phyloP scores from a whole-genome alignment of 1,140 invertebrate species.

The Tetramorium alpestre region DNA sequence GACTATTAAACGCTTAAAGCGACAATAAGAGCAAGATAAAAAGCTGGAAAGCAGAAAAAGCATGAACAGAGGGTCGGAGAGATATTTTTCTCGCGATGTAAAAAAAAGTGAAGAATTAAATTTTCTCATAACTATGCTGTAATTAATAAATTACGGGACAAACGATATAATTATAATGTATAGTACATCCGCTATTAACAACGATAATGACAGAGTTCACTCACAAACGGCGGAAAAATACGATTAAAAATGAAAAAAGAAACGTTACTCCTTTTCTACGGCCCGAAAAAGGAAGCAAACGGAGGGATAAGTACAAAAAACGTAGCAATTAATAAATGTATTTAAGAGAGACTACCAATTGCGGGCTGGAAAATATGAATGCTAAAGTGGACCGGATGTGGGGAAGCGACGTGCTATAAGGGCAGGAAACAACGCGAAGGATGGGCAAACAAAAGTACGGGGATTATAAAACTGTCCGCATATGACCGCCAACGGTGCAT shows the following conservation, averaged over 20 bases:
- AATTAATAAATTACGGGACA: conserved; percentile 9
- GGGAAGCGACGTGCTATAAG: neutral
- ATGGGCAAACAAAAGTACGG: conserved; percentile 16
- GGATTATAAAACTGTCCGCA: conserved; percentile 50
- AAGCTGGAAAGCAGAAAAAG: neutral
- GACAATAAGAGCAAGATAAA: neutral
- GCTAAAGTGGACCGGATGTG: neutral
- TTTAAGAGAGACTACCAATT: conserved; percentile 7
- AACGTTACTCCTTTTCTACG: neutral
- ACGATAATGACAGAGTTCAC: neutral
- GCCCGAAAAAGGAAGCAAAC: neutral
- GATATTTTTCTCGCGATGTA: neutral
- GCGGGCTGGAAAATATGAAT: conserved; percentile 1
- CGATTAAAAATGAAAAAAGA: neutral
- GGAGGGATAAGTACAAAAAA: neutral
- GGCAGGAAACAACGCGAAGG: conserved; percentile 6
- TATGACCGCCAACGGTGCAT: conserved; percentile 18
- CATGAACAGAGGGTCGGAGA: neutral
- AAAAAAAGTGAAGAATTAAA: conserved; percentile 5
- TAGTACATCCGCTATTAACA: neutral
- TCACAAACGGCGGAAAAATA: neutral
- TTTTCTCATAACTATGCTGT: neutral
- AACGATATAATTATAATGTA: neutral
- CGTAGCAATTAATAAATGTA: conserved; percentile 25
- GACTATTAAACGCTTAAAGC: neutral